phyloP scores from a whole-genome alignment of 2,797 vertebrate species.

The Cynopterus sphinx region DNA sequence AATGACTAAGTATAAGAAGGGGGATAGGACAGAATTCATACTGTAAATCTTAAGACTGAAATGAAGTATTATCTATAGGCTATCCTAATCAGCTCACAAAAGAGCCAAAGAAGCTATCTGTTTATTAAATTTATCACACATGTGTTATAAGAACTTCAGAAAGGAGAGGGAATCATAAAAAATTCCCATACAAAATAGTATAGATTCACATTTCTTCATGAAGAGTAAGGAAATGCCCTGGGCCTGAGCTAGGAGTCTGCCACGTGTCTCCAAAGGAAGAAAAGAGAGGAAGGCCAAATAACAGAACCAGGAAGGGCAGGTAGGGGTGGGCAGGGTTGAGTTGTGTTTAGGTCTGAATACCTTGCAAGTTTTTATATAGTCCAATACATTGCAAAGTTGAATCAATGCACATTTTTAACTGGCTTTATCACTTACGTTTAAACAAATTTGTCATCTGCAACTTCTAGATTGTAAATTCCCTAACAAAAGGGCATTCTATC shows the following conservation, averaged over 20 bases:
- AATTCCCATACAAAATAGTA: neutral
- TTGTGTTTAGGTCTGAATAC: neutral
- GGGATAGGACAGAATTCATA: neutral
- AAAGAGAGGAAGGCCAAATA: neutral
- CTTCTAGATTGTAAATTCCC: neutral
- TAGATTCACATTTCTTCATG: neutral
- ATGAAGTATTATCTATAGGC: neutral
- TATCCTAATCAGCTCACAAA: slow-evolving; percentile 4
- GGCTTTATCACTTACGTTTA: neutral
- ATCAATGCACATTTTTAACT: neutral
- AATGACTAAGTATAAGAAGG: neutral
- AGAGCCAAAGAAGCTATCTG: neutral
- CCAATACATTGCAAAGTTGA: neutral
- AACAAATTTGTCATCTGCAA: neutral
- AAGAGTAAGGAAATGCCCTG: neutral
- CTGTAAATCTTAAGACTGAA: neutral
- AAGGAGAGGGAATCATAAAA: neutral
- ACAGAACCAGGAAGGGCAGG: neutral
- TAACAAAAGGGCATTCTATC: neutral
- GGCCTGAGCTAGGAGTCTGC: neutral
- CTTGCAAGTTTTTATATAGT: neutral
- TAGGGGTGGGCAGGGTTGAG: neutral
- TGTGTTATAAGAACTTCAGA: neutral
- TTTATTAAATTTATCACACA: neutral
- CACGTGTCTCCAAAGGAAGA: neutral